Conservation (phyloP, 2,888 invertebrate genomes). For the Calameuta idolon region DNA sequence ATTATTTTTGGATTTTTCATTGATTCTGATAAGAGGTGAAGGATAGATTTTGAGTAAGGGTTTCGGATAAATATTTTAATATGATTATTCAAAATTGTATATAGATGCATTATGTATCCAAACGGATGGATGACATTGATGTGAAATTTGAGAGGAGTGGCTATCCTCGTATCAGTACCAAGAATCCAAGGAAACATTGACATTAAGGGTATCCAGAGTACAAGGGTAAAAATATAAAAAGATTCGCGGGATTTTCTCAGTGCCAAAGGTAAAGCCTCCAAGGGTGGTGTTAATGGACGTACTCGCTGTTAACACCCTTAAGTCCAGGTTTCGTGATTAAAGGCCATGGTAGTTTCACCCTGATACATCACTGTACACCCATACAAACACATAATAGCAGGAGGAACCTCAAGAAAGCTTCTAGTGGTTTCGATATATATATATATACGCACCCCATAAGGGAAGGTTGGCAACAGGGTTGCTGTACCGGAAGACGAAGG, state of each 20-base stretch:
- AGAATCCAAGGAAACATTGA: conserved; percentile 11
- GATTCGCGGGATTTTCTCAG: conserved; percentile 17
- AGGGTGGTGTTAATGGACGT: conserved; percentile 66
- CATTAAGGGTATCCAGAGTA: not conserved
- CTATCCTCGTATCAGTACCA: conserved; percentile 1
- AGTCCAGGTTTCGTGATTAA: conserved; percentile 7
- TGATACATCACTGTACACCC: not conserved
- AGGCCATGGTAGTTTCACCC: not conserved
- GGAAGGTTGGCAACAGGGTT: conserved; percentile 23
- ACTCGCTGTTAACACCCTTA: conserved; percentile 67
- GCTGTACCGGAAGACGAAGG: conserved; percentile 21
- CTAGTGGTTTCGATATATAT: conserved; percentile 29
- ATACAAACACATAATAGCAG: not conserved
- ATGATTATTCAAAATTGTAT: not conserved
- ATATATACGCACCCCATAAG: conserved; percentile 4
- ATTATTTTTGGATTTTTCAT: not conserved
- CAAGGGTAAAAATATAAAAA: not conserved
- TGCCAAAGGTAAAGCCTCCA: conserved; percentile 18
- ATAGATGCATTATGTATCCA: not conserved
- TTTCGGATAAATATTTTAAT: not conserved
- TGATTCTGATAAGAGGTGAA: not conserved
- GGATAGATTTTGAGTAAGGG: not conserved
- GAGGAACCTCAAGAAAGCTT: conserved; percentile 10
- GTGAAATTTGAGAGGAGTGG: not conserved
- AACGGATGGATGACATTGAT: not conserved